Conservation (phyloP, 2,888 invertebrate genomes). For the Eupithecia inturbata region DNA sequence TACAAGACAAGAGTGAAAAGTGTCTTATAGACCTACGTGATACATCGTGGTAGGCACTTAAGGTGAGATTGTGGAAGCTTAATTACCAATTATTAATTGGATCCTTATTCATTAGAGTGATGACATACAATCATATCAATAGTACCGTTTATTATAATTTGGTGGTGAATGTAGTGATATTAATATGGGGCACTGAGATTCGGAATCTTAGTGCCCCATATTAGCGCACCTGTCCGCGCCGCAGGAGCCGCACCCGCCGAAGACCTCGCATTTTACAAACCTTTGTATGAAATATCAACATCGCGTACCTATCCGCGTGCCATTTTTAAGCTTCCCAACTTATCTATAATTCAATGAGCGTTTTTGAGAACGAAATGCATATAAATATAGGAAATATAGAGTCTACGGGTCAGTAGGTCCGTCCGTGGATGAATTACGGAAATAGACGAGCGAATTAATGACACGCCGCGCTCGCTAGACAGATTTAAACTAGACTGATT, state of each 20-base stretch:
- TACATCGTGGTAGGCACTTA: background rate
- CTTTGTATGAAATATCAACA: too few relatives aligned
- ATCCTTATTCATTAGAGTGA: background rate
- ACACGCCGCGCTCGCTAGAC: conserved; percentile 35
- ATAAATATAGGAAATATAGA: background rate
- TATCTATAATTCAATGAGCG: background rate
- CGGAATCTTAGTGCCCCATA: too few relatives aligned
- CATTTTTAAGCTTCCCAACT: background rate
- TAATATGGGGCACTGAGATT: background rate
- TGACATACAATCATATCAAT: background rate
- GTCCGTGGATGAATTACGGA: conserved; percentile 31
- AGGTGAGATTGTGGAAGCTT: background rate
- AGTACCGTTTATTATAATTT: background rate
- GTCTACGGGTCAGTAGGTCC: conserved; percentile 18
- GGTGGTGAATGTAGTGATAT: too few relatives aligned
- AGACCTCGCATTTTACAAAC: too few relatives aligned
- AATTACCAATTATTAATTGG: background rate
- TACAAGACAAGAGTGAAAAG: background rate
- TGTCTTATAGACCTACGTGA: background rate
- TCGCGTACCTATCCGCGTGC: too few relatives aligned
- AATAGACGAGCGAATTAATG: conserved; percentile 52
- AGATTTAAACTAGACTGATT: conserved; percentile 34
- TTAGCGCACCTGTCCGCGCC: too few relatives aligned
- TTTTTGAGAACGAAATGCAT: background rate
- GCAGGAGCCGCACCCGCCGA: too few relatives aligned